These are phyloP conservation scores for Conus betulinus DNA, from an alignment of 1,140 invertebrate species.

Conservation along the genomic window DNA sequence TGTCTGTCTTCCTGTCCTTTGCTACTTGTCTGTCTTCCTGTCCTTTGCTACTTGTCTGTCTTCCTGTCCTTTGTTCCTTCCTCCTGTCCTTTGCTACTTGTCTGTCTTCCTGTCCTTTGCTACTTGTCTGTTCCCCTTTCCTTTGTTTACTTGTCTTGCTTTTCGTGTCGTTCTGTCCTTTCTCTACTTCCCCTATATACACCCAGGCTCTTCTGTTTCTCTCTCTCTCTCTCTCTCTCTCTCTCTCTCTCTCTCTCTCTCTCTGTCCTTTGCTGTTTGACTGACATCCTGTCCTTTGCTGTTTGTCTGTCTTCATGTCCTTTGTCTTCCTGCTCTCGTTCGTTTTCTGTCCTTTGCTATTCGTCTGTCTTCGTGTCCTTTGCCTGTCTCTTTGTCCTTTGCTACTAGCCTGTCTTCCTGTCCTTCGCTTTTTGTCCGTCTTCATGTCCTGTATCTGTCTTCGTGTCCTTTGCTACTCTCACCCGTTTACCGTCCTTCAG, in stretches of 20 bases:
- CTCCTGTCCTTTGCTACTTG: no score
- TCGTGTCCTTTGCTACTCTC: neutral
- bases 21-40: no score
- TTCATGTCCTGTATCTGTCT: neutral
- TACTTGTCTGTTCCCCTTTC: no score
- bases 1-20: no score
- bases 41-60: no score
- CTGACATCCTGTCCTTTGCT: neutral
- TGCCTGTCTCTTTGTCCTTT: neutral
- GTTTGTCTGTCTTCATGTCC: neutral
- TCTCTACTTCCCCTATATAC: no score
- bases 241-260: neutral
- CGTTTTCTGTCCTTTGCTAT: neutral
- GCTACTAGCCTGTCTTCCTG: constrained; percentile 7
- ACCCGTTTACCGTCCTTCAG: neutral
- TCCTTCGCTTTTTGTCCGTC: neutral
- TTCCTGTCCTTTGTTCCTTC: no score
- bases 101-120: no score
- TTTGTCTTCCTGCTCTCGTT: neutral
- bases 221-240: constrained; percentile 9
- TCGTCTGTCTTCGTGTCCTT: neutral
- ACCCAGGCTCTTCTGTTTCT: neutral
- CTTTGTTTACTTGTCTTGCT: no score
- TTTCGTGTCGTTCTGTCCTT: no score
- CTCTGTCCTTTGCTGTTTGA: neutral